phyloP scores from a whole-genome alignment of 2,113 vertebrate species.

The Calonectris borealis region DNA sequence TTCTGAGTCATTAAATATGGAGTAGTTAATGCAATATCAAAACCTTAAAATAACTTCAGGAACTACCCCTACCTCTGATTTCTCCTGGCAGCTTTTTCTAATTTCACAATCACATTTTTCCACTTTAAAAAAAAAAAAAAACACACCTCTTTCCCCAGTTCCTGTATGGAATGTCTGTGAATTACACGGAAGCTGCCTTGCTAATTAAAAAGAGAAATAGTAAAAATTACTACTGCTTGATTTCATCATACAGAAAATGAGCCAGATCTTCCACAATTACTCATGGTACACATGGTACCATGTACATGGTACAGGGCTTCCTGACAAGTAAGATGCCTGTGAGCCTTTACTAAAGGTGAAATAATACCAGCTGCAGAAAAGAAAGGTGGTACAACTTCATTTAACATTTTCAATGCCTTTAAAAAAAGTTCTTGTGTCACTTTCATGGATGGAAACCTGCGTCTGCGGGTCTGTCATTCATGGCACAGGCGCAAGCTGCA shows the following conservation, averaged over 20 bases:
- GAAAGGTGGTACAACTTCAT: neutral
- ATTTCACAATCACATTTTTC: neutral
- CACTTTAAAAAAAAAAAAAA: neutral
- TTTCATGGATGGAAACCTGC: neutral
- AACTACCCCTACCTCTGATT: neutral
- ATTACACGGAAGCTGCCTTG: neutral
- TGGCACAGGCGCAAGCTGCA: fast-evolving
- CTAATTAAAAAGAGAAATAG: neutral
- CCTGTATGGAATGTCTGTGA: neutral
- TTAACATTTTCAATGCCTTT: neutral
- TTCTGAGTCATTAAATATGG: neutral
- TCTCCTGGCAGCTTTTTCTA: neutral
- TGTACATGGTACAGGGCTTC: neutral
- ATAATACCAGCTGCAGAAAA: neutral
- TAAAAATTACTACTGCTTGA: neutral
- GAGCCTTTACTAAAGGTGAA: neutral
- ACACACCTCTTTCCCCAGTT: neutral
- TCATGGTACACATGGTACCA: neutral
- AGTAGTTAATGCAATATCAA: neutral
- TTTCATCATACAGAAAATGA: neutral
- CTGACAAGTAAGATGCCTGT: neutral
- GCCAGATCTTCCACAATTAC: neutral
- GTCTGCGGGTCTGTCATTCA: neutral
- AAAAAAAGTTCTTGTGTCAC: neutral
- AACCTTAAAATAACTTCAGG: neutral